These are phyloP conservation scores for Pristionchus arcanus DNA, from an alignment of 2,888 invertebrate genomes.

Conservation along the genomic window DNA sequence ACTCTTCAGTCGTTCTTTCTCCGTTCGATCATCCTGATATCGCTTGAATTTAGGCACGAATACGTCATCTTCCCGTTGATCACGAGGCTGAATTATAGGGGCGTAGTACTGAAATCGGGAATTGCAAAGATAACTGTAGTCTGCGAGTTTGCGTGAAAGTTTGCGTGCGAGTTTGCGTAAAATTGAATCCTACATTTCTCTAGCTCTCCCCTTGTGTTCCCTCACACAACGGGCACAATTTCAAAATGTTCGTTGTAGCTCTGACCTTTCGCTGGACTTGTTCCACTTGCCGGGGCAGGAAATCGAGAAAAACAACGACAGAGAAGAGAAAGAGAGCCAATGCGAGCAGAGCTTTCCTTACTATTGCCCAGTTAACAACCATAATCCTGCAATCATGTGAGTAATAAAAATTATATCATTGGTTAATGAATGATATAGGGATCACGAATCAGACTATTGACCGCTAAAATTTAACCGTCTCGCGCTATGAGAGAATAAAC, in stretches of 20 bases:
- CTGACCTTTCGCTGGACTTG: background rate
- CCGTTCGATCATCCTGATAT: constrained; percentile 23
- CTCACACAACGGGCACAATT: no score
- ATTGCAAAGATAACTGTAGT: background rate
- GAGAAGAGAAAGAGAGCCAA: background rate
- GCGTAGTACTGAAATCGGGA: background rate
- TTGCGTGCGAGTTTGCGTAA: background rate
- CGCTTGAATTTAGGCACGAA: constrained; percentile 48
- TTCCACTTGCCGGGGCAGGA: background rate
- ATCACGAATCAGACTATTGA: no score
- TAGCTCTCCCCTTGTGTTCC: no score
- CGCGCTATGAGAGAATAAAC: no score
- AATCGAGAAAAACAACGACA: background rate
- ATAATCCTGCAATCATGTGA: background rate
- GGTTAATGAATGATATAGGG: background rate
- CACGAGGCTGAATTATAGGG: background rate
- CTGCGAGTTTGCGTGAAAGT: no score
- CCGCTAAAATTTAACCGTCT: no score
- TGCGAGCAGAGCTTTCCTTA: background rate
- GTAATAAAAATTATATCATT: background rate
- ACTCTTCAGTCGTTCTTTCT: constrained; percentile 53
- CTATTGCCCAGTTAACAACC: background rate
- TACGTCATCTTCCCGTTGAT: background rate
- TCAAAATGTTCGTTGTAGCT: background rate
- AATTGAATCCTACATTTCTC: no score